Conservation (phyloP, 1,140 invertebrate genomes). For the Linepithema humile region DNA sequence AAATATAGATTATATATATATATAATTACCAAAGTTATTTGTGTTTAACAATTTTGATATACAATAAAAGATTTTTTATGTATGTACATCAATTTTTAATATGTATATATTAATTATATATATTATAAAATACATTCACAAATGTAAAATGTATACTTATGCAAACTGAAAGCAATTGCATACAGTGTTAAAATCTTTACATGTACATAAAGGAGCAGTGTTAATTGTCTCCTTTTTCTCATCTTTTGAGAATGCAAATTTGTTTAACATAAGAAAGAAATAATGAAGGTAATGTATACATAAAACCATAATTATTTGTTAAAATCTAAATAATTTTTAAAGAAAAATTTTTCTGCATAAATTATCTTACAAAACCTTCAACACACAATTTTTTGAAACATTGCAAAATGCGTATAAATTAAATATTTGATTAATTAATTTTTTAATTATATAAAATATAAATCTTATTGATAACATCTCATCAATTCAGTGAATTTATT, state of each 20-base stretch:
- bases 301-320: too few relatives aligned
- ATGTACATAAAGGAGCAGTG: not conserved
- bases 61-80: not conserved
- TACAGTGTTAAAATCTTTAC: not conserved
- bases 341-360: not conserved
- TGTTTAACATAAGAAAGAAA: not conserved
- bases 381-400: not conserved
- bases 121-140: not conserved
- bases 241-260: not conserved
- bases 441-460: too few relatives aligned
- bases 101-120: not conserved
- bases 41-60: not conserved
- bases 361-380: too few relatives aligned
- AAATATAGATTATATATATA: too few relatives aligned
- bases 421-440: not conserved
- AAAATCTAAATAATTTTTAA: too few relatives aligned
- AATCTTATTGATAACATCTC: too few relatives aligned
- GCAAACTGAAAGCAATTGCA: not conserved
- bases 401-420: not conserved
- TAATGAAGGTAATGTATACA: too few relatives aligned
- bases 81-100: not conserved
- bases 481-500: too few relatives aligned
- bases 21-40: not conserved
- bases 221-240: not conserved
- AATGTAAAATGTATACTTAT: not conserved